Evolutionary conservation across 2,888 invertebrate species (phyloP).

Genomic region (Quadroppia sp.): DNA sequence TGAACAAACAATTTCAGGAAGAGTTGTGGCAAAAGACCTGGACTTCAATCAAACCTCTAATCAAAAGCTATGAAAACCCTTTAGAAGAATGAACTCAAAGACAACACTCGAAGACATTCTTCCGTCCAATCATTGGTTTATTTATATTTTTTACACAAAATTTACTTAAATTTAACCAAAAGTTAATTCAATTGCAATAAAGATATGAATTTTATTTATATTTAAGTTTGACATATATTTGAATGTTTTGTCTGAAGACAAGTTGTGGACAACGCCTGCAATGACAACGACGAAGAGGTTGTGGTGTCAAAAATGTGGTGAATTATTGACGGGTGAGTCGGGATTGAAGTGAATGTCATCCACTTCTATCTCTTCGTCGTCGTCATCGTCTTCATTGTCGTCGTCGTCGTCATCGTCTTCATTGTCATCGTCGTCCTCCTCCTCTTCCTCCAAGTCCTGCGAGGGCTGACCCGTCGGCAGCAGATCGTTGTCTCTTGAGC

Average conservation of each 20-base stretch:
- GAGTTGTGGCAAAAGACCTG: constrained; percentile 64
- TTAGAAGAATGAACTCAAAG: not conserved
- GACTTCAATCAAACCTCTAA: not conserved
- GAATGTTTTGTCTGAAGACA: no score
- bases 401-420: constrained; percentile 45
- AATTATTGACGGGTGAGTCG: constrained; percentile 41
- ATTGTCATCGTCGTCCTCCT: constrained; percentile 43
- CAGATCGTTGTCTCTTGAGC: constrained; percentile 20
- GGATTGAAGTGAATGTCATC: constrained; percentile 42
- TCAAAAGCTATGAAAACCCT: not conserved
- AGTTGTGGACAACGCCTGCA: no score
- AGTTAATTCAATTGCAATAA: no score
- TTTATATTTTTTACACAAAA: no score
- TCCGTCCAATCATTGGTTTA: no score
- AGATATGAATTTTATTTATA: no score
- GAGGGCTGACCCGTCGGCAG: not conserved
- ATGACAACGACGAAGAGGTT: no score
- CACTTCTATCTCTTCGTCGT: constrained; percentile 43
- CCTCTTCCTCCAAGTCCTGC: constrained; percentile 37
- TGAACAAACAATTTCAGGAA: constrained; percentile 61
- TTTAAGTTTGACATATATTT: no score
- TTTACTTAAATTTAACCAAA: no score
- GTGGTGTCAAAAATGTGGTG: constrained; percentile 24
- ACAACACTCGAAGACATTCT: no score
- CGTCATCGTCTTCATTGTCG: constrained; percentile 44